Evolutionary conservation across 2,113 vertebrate species (phyloP).

Genomic region (Rhinopomastus cyanomelas): DNA sequence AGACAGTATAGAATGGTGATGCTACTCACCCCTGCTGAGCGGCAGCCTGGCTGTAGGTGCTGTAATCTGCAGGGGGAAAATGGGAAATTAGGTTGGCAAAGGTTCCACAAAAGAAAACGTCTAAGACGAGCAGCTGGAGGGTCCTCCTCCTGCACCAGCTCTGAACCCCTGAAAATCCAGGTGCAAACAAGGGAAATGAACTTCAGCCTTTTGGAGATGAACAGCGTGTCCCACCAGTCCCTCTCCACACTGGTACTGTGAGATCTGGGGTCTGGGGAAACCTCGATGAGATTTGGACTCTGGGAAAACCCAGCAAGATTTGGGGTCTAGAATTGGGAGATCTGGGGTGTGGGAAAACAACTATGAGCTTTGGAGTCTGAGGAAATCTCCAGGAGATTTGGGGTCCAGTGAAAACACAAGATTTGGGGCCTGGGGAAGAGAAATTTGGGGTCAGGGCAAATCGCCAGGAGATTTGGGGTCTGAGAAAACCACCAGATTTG

Average conservation of each 20-base stretch:
- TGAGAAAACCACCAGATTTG: no score
- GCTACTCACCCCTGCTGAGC: slow-evolving; percentile 92
- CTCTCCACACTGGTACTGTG: neutral
- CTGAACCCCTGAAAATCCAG: neutral
- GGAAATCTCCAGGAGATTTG: no score
- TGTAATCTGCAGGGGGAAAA: slow-evolving; percentile 85
- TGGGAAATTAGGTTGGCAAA: neutral
- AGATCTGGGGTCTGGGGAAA: neutral
- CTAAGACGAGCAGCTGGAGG: slow-evolving; percentile 35
- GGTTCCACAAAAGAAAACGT: neutral
- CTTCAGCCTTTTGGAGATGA: neutral
- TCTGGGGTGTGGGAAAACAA: neutral
- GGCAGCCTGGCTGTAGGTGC: slow-evolving; percentile 90
- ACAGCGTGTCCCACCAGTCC: neutral
- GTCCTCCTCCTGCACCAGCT: neutral
- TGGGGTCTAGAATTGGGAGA: neutral
- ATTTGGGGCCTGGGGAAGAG: neutral
- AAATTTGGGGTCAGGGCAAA: no score
- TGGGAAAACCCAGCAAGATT: neutral
- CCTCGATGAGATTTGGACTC: neutral
- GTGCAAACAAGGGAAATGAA: slow-evolving; percentile 27
- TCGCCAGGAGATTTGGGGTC: no score
- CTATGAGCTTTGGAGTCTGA: no score
- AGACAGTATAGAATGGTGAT: neutral
- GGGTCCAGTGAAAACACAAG: neutral